Base-by-base conservation (phyloP, 2,797 vertebrate species). In the Phaenicophaeus curvirostris region DNA sequence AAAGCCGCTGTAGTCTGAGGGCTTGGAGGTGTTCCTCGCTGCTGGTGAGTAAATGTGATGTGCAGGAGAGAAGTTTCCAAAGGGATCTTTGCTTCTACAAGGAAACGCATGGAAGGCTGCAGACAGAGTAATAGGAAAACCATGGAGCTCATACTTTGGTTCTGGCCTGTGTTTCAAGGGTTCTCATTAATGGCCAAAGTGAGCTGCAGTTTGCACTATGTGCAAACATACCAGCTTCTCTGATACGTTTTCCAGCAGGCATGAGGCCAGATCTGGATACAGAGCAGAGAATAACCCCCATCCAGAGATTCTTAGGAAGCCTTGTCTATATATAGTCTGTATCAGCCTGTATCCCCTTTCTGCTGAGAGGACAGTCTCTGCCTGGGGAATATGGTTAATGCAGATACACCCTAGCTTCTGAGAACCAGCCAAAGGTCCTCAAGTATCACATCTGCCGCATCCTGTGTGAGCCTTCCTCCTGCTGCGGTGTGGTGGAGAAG, bases 261-360 rank as follows among this genome's bases (percentile, higher is more conserved):
- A 24, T 15, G 9, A 35, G 27, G 79, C 87, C 90, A 92, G 79
- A 41, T 84, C 87, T 94, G 41, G 94, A 92, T 90, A 86, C 15
- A 89, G 91, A 91, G 53, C 80, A 57, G 76, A 94, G 79, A 91
- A 76, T 55, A 77, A 79, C 41, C 20, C 30, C 76, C 51, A 18
- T 67, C 2, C 3, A 74, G 92, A 96, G 91, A 96, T 95, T 97
- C 94, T 90, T 93, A 84, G 89, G 89, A 96, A 97, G 91, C 89
- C 80, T 96, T 69, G 53, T 92, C 96, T 96, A 96, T 96, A 94
- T 91, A 92, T 95, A 96, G 93, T 30, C 76, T 50, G 8, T 90
- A 28, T 53, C 62, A 62, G 71, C 72, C 46, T 78, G 92, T 93
- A 86, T 93, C 89, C 59, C 20, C 69, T 94, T 96, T 93, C 94